Base-by-base conservation (phyloP, 2,888 invertebrate species). In the Lysandra bellargus region DNA sequence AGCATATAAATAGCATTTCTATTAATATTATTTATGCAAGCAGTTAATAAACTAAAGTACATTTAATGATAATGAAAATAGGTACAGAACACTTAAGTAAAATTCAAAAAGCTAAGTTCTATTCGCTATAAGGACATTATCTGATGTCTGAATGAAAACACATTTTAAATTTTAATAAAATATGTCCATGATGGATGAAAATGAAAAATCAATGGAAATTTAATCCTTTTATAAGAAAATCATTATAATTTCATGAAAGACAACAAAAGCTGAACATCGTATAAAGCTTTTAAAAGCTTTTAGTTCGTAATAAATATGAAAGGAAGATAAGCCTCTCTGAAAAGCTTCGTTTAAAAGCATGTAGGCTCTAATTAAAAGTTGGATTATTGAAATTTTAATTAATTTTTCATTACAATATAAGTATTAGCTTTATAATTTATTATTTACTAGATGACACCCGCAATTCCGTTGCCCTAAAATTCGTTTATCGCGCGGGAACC, bases 271-370 rank as follows among this genome's bases (percentile, higher is more conserved):
- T 64, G 23, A 69, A 69, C 69, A 37, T 69, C 14, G 69, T 37
- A 69, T 69, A 69, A 69, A 69, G 14, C 69, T 69, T 33, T 69
- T 33, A 33, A 69, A 69, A 69, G 69, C 69, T 69, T 69, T 69
- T 37, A 37, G 37, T 69, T 33, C 17, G 69, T 69, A 69, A 69
- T 69, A 37, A 69, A 69, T 69, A 69, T 37, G 37, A 69, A 69
- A 69, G 69, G 69, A 37, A 14, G 37, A 69, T 17, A 37, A 69
- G 33, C 69, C 17, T 69, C 12, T 12, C 30, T 69, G 17, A 69
- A 69, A 33, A 5, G 37, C 69, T 37, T 69, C 33, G 33, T 33
- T 64, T 69, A 69, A 69, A 69, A 69, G 69, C 69, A 17, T 17
- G 69, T 69, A 69, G 14, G 69, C 69, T 37, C 69, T 33, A 69